Conservation (phyloP, 2,888 invertebrate genomes). For the Cephus pygmeus region DNA sequence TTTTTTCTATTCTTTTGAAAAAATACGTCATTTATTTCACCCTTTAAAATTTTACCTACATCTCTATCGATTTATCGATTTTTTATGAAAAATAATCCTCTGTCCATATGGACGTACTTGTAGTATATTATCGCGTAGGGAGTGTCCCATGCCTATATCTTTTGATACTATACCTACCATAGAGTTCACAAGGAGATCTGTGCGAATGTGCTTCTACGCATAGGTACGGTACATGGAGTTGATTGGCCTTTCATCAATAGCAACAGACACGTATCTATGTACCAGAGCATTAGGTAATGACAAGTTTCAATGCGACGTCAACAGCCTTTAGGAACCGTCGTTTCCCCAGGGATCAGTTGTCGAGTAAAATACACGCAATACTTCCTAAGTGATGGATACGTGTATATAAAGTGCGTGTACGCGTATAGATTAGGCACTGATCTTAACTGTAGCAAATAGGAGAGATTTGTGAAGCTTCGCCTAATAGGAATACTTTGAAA, state of each 20-base stretch:
- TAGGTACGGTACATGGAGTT: not conserved
- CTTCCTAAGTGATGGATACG: not conserved
- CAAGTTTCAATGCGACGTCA: constrained; percentile 27
- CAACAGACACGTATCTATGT: constrained; percentile 24
- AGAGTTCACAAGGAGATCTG: not conserved
- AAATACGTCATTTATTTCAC: not conserved
- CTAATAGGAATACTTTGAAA: not conserved
- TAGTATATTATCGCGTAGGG: not conserved
- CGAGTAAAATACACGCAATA: not conserved
- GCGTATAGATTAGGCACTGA: not conserved
- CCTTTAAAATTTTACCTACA: not conserved
- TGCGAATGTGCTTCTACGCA: not conserved
- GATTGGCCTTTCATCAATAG: not conserved
- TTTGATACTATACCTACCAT: not conserved
- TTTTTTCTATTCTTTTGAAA: not conserved
- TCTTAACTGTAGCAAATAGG: not conserved
- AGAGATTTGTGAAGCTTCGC: not conserved
- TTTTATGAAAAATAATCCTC: no score
- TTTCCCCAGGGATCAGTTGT: not conserved
- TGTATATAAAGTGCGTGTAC: not conserved
- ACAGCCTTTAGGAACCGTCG: constrained; percentile 34
- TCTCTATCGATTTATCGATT: not conserved
- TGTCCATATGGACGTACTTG: no score
- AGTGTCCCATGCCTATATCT: not conserved
- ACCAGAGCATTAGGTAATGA: constrained; percentile 41